Evolutionary conservation across 2,113 vertebrate genomes (phyloP).

Genomic region (Opisthocomus hoazin): DNA sequence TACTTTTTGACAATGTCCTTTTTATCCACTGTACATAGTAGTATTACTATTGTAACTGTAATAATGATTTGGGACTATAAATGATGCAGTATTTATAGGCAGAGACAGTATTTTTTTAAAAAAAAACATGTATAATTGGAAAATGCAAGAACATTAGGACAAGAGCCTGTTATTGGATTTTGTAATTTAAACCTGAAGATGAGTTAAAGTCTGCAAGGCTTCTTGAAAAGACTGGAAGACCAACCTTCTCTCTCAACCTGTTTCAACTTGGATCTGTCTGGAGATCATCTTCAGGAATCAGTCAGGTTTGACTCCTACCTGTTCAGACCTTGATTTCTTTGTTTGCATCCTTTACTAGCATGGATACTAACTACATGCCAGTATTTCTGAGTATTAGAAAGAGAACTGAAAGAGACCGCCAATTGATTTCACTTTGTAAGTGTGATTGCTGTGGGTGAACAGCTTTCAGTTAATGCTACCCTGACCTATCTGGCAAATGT

Average conservation of each 20-base stretch:
- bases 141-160: neutral
- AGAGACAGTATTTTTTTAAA: neutral
- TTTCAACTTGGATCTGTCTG: neutral
- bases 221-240: neutral
- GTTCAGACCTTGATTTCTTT: neutral
- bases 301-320: neutral
- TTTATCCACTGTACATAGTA: neutral
- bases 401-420: neutral
- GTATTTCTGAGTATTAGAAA: neutral
- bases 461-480: neutral
- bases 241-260: neutral
- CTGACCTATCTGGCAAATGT: neutral
- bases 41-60: neutral
- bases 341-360: neutral
- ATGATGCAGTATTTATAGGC: neutral
- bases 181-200: neutral
- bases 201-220: neutral
- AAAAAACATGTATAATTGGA: neutral
- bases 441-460: neutral
- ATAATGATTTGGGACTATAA: neutral
- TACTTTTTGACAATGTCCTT: neutral
- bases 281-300: neutral
- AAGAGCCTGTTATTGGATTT: neutral
- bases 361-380: neutral
- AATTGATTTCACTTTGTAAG: neutral